Evolutionary conservation across 2,797 vertebrate genomes (phyloP).

Genomic region (Alectoris magna): DNA sequence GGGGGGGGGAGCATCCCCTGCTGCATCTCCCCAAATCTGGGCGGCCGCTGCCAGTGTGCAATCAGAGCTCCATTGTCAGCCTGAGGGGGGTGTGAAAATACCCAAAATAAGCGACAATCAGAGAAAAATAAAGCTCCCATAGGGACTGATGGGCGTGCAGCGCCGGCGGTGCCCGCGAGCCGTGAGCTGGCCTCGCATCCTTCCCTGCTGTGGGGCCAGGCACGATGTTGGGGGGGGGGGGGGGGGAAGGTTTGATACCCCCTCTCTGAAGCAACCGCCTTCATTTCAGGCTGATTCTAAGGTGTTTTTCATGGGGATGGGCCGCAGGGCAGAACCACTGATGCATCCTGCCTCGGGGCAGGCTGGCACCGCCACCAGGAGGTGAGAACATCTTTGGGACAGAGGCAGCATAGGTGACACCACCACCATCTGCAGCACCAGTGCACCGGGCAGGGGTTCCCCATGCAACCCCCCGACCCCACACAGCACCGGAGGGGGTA

Average conservation of each 20-base stretch:
- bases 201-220: neutral
- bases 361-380: neutral
- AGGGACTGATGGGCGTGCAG: neutral
- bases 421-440: rapidly evolving
- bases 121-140: neutral
- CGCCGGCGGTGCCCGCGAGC: rapidly evolving
- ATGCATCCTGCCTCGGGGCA: neutral
- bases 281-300: neutral
- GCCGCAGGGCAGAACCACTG: no score
- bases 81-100: neutral
- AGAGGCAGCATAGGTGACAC: rapidly evolving
- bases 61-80: constrained; percentile 14
- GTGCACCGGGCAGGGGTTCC: neutral
- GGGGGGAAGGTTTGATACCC: neutral
- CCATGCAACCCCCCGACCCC: neutral
- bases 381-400: neutral
- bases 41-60: neutral
- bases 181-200: rapidly evolving
- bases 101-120: neutral
- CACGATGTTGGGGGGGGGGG: rapidly evolving
- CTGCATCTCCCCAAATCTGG: neutral
- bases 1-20: no score
- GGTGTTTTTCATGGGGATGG: neutral
- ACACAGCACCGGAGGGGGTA: rapidly evolving
- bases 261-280: neutral